Evolutionary conservation across 1,140 invertebrate genomes (phyloP).

Genomic region (Drosophila guanche): DNA sequence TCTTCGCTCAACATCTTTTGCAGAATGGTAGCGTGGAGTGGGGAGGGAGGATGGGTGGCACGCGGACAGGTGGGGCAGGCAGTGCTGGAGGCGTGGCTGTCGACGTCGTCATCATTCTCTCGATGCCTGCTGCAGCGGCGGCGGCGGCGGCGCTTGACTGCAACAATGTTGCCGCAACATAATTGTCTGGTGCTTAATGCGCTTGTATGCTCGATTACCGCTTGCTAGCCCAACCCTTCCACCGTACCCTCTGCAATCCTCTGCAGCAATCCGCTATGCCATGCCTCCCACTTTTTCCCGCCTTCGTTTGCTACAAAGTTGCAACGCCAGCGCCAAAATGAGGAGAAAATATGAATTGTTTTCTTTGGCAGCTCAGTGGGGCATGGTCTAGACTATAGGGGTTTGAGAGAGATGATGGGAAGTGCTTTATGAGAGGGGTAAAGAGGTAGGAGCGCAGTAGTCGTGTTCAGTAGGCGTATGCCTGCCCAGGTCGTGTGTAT

Average conservation of each 20-base stretch:
- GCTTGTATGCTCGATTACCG: conserved; percentile 60
- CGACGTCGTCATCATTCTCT: conserved; percentile 11
- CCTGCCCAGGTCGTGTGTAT: conserved; percentile 10
- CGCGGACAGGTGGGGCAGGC: too few relatives aligned
- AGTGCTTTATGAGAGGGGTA: neutral
- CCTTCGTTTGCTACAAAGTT: conserved; percentile 9
- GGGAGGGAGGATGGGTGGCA: neutral
- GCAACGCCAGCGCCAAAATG: conserved; percentile 41
- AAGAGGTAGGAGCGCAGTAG: neutral
- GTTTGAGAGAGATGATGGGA: neutral
- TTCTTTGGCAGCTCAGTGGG: conserved; percentile 17
- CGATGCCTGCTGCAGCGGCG: too few relatives aligned
- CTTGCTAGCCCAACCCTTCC: conserved; percentile 3
- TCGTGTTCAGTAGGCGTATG: conserved; percentile 18
- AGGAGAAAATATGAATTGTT: conserved; percentile 55
- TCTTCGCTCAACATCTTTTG: conserved; percentile 3
- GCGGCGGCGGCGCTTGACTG: conserved; percentile 36
- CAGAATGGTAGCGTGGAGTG: neutral
- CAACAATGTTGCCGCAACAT: conserved; percentile 61
- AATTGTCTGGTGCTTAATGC: conserved; percentile 62
- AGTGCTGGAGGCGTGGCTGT: conserved; percentile 27
- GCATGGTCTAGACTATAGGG: neutral
- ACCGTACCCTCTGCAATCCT: neutral
- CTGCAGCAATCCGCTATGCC: conserved; percentile 4
- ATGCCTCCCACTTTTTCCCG: neutral